Conservation (phyloP, 2,113 vertebrate genomes). For the Leptobrachium ailaonicum region DNA sequence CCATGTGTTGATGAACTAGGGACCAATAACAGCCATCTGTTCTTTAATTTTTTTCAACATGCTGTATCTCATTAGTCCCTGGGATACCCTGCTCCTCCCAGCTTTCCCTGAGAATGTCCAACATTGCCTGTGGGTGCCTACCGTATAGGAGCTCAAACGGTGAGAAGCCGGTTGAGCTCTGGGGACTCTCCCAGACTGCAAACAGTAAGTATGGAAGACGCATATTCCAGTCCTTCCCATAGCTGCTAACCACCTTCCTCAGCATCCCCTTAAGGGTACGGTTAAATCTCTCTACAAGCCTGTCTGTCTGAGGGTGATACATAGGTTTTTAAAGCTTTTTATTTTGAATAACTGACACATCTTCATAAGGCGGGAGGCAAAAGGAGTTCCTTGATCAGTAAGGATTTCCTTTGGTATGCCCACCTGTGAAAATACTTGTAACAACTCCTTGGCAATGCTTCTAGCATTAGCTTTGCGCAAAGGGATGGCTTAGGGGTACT, state of each 20-base stretch:
- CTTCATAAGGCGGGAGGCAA: neutral
- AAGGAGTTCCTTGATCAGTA: constrained; percentile 10
- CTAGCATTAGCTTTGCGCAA: neutral
- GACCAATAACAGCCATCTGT: neutral
- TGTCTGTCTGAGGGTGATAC: neutral
- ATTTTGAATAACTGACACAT: neutral
- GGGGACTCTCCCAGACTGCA: neutral
- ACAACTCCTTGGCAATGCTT: neutral
- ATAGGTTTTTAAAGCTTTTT: neutral
- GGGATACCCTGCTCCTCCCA: neutral
- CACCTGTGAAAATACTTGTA: constrained; percentile 2
- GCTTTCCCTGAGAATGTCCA: neutral
- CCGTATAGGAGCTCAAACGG: neutral
- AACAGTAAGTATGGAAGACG: neutral
- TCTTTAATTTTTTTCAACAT: neutral
- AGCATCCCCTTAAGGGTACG: neutral
- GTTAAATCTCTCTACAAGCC: constrained; percentile 1
- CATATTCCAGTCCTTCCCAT: neutral
- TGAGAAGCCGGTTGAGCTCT: neutral
- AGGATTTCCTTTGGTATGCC: neutral
- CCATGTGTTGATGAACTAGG: no score
- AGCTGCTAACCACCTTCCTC: neutral
- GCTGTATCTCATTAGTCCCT: no score
- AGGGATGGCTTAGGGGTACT: constrained; percentile 3
- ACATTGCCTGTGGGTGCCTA: neutral